Evolutionary conservation across 1,140 invertebrate species (phyloP).

Genomic region (Cotesia chilonis): DNA sequence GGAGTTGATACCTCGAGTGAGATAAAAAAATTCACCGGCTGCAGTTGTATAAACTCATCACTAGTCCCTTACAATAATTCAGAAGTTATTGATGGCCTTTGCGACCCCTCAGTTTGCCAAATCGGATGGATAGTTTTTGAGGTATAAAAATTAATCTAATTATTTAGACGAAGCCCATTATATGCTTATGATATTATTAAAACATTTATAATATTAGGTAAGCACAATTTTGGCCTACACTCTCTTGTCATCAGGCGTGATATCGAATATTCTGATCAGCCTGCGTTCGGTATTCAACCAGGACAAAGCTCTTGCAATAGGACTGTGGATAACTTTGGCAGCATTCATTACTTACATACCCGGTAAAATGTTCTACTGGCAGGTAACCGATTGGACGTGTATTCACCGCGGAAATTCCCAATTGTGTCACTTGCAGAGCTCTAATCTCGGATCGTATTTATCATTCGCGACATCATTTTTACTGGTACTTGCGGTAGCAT

Average conservation of each 20-base stretch:
- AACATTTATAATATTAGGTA: conserved; percentile 44
- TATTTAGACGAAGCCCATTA: neutral
- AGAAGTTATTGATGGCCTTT: conserved; percentile 67
- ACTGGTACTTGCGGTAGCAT: conserved; percentile 43
- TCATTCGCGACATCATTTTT: conserved; percentile 52
- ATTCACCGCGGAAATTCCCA: conserved; percentile 49
- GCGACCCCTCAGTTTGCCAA: conserved; percentile 65
- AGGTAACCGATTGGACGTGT: conserved; percentile 58
- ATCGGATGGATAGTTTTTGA: conserved; percentile 68
- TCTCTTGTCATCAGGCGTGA: conserved; percentile 58
- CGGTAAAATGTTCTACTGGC: conserved; percentile 67
- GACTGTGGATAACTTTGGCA: conserved; percentile 66
- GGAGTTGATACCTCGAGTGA: conserved; percentile 53
- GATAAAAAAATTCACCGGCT: conserved; percentile 65
- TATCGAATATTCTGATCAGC: conserved; percentile 69
- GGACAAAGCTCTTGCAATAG: conserved; percentile 71
- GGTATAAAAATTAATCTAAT: conserved; percentile 39
- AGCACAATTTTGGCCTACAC: conserved; percentile 48
- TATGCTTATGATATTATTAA: conserved; percentile 12
- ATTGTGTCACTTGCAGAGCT: conserved; percentile 52
- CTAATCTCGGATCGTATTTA: conserved; percentile 52
- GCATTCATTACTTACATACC: conserved; percentile 68
- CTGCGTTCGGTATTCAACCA: conserved; percentile 66
- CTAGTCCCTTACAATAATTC: conserved; percentile 46
- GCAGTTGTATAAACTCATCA: conserved; percentile 62